Conservation (phyloP, 2,113 vertebrate genomes). For the Lophius piscatorius region DNA sequence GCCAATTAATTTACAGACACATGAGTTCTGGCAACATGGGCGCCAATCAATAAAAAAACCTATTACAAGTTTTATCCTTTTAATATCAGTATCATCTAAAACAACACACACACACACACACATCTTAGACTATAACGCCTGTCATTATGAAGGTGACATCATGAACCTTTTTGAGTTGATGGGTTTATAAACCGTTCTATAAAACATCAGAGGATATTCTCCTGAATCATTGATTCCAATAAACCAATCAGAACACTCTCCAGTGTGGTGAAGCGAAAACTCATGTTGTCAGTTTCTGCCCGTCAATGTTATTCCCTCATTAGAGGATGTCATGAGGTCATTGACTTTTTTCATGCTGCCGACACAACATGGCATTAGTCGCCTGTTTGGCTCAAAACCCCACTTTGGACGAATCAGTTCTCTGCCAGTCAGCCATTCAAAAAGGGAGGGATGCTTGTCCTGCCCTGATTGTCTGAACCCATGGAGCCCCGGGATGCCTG, state of each 20-base stretch:
- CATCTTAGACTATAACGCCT: too few species aligned
- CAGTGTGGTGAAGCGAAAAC: conserved; percentile 16
- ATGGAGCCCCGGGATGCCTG: conserved; percentile 27
- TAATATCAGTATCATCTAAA: background rate
- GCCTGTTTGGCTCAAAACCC: conserved; percentile 32
- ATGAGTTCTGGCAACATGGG: background rate
- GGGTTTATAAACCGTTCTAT: background rate
- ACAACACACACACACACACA: background rate
- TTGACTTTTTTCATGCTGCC: conserved; percentile 29
- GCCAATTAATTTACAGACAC: conserved; percentile 21
- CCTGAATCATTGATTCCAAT: conserved; percentile 12
- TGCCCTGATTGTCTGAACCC: conserved; percentile 30
- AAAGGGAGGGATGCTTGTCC: conserved; percentile 8
- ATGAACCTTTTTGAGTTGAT: background rate
- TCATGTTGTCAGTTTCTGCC: conserved; percentile 4
- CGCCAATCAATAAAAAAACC: conserved; percentile 8
- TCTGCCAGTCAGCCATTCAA: conserved; percentile 34
- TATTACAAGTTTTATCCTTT: background rate
- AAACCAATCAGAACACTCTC: conserved; percentile 6
- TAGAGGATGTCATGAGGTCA: conserved; percentile 31
- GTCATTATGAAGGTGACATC: background rate
- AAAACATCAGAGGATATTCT: background rate
- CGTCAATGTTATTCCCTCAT: conserved; percentile 13
- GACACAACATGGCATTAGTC: too few species aligned
- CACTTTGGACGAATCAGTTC: conserved; percentile 24